Percentiles rank a stretch among this genome's conserved stretches.
Evolutionary conservation across 2,113 vertebrate species (phyloP).

Genomic region (Ceyx melanurus): DNA sequence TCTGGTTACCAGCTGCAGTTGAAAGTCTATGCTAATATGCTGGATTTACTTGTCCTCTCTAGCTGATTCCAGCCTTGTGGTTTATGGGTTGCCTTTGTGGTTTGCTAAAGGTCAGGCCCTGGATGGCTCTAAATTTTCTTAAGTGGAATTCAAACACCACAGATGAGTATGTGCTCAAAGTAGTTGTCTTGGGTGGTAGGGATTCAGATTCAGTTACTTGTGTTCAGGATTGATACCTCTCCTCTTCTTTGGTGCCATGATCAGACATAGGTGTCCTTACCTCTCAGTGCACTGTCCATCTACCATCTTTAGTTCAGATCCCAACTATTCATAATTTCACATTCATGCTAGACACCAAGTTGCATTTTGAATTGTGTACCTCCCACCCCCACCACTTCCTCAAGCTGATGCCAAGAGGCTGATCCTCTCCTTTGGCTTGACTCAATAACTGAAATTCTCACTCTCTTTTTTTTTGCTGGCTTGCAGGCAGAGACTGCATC

Average conservation of each 20-base stretch:
- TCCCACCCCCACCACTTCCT: not conserved
- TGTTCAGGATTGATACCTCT: not conserved
- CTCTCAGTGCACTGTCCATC: not conserved
- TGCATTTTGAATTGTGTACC: rapidly evolving
- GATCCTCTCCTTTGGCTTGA: conserved; percentile 25
- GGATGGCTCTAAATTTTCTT: conserved; percentile 55
- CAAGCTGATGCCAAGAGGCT: not conserved
- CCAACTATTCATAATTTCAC: not conserved
- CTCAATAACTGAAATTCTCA: conserved; percentile 15
- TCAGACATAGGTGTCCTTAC: not conserved
- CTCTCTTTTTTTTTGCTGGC: conserved; percentile 38
- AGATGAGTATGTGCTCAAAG: not conserved
- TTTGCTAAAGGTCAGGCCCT: conserved; percentile 68
- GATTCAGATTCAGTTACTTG: not conserved
- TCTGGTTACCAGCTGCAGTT: not conserved
- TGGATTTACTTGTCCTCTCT: conserved; percentile 25
- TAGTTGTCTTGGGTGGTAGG: conserved; percentile 5
- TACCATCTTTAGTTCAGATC: not conserved
- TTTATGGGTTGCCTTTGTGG: conserved; percentile 68
- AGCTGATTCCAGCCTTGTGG: conserved; percentile 56
- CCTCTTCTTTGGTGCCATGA: not conserved
- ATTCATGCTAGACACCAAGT: not conserved
- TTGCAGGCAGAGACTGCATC: conserved; percentile 26
- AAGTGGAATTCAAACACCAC: conserved; percentile 59
- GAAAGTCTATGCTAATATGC: conserved; percentile 23